Percentiles rank a stretch among this genome's conserved stretches.
Evolutionary conservation across 2,113 vertebrate species (phyloP).

Genomic region (Acinonyx jubatus): DNA sequence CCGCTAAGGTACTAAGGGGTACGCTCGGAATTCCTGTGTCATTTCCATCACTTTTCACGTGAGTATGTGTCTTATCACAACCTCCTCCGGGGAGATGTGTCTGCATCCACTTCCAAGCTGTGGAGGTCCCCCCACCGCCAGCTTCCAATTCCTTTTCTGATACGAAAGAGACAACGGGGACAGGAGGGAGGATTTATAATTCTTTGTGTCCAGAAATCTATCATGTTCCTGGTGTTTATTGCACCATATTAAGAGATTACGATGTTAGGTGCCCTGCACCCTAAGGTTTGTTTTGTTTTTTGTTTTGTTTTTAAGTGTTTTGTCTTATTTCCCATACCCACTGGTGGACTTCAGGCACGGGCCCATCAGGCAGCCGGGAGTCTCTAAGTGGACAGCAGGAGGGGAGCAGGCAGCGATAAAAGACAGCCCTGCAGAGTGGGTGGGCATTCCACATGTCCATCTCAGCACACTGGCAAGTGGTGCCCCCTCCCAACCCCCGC

Average conservation of each 20-base stretch:
- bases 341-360: neutral
- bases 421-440: accelerated
- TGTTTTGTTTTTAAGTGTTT: neutral
- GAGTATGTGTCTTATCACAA: neutral
- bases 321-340: neutral
- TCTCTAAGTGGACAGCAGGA: neutral
- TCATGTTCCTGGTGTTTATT: neutral
- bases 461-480: neutral
- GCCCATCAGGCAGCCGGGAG: neutral
- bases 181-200: neutral
- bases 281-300: neutral
- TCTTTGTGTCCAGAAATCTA: neutral
- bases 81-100: neutral
- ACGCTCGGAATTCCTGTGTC: neutral
- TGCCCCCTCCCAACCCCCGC: neutral
- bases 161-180: neutral
- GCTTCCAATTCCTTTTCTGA: neutral
- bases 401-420: neutral
- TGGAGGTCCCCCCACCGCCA: neutral
- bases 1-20: neutral
- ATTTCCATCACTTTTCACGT: accelerated
- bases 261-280: neutral
- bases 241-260: neutral
- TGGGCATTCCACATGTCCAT: neutral
- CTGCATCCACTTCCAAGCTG: neutral